phyloP scores from a whole-genome alignment of 2,797 vertebrate species.

The Acrossocheilus fasciatus region DNA sequence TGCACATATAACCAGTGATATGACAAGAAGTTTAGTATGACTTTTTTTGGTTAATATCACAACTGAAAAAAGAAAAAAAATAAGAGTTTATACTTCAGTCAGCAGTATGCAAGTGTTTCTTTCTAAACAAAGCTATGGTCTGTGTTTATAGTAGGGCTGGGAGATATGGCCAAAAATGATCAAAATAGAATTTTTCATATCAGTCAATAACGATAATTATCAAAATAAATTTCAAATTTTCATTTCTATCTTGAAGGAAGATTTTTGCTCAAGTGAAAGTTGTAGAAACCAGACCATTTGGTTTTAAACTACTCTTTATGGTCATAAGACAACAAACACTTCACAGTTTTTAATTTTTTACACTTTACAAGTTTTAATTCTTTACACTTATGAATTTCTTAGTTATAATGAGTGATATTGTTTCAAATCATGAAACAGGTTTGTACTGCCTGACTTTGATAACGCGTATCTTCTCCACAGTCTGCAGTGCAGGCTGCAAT shows the following conservation, averaged over 20 bases:
- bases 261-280: background rate
- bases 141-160: background rate
- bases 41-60: background rate
- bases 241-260: background rate
- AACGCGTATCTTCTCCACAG: background rate
- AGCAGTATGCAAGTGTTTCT: background rate
- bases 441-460: background rate
- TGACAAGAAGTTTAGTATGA: background rate
- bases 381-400: too few species aligned
- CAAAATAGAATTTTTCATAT: too few species aligned
- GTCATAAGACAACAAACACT: background rate
- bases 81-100: background rate
- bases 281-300: too few species aligned
- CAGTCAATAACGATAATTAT: background rate
- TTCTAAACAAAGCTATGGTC: background rate
- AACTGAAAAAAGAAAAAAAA: background rate
- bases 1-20: background rate
- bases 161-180: background rate
- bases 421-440: too few species aligned
- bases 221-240: background rate
- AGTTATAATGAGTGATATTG: too few species aligned
- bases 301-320: background rate
- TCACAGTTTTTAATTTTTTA: background rate
- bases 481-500: background rate
- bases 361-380: background rate